phyloP scores from a whole-genome alignment of 2,113 vertebrate genomes.

The Recurvirostra avosetta region DNA sequence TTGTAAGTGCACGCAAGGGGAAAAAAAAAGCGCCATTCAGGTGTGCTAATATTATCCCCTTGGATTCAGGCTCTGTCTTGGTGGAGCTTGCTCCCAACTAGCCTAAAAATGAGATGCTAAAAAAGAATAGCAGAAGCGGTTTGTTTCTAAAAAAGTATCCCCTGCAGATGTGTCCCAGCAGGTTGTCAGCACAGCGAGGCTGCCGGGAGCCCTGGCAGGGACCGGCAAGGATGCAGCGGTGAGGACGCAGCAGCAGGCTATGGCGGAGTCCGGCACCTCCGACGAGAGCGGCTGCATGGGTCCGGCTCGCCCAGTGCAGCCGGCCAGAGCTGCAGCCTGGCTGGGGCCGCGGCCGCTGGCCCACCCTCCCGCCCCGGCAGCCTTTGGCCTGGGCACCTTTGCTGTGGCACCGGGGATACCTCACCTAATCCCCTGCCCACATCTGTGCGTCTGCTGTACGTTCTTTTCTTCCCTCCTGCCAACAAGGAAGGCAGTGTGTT shows the following conservation, averaged over 20 bases:
- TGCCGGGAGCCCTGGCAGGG: rapidly evolving
- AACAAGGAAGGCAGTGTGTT: constrained; percentile 7
- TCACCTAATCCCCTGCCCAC: neutral
- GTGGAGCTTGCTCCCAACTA: neutral
- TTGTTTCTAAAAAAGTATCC: neutral
- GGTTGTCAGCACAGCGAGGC: rapidly evolving
- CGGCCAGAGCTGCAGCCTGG: neutral
- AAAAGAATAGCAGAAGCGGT: rapidly evolving
- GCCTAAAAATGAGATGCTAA: neutral
- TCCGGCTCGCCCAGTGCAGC: rapidly evolving
- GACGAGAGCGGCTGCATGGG: rapidly evolving
- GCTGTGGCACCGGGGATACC: rapidly evolving
- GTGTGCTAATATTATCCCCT: neutral
- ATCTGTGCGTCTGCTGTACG: neutral
- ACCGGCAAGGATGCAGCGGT: neutral
- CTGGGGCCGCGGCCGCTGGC: neutral
- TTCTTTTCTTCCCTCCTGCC: neutral
- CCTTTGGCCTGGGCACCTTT: neutral
- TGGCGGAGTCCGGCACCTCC: rapidly evolving
- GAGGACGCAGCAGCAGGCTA: rapidly evolving
- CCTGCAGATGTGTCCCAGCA: neutral
- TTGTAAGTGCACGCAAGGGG: neutral
- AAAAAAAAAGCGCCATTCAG: neutral
- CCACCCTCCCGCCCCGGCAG: rapidly evolving
- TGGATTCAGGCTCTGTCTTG: neutral